phyloP scores from a whole-genome alignment of 2,113 vertebrate species.

The Archocentrus centrarchus region DNA sequence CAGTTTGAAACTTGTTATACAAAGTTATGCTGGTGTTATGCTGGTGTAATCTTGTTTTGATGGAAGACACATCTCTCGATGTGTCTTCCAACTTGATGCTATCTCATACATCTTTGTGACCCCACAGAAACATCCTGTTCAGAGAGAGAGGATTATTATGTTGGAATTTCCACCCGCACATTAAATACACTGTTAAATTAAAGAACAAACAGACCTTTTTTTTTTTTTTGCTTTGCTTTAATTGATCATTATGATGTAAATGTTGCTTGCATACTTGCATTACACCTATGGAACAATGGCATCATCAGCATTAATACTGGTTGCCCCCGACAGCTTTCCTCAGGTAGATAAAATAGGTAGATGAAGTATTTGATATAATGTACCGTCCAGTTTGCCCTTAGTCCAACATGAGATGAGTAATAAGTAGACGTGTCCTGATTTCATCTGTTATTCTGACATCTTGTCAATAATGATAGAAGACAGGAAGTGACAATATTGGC shows the following conservation, averaged over 20 bases:
- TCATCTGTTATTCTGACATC: background rate
- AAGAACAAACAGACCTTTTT: background rate
- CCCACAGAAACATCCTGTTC: constrained; percentile 16
- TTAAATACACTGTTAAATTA: background rate
- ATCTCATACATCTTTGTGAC: constrained; percentile 6
- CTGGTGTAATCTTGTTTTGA: constrained; percentile 13
- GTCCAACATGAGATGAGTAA: background rate
- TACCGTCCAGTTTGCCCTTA: background rate
- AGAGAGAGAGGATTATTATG: background rate
- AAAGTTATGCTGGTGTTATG: background rate
- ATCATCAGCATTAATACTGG: too few relatives aligned
- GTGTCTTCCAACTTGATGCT: background rate
- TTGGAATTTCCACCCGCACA: background rate
- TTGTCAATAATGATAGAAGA: background rate
- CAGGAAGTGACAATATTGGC: background rate
- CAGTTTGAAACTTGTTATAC: constrained; percentile 11
- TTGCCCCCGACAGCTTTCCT: too few relatives aligned
- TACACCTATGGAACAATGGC: too few relatives aligned
- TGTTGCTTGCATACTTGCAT: background rate
- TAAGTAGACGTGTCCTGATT: background rate
- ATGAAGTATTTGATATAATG: background rate
- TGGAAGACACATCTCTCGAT: too few relatives aligned
- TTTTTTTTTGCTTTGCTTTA: background rate
- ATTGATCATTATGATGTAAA: background rate
- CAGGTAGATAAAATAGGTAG: too few relatives aligned